Base-by-base conservation (phyloP, 1,140 invertebrate species). In the Vollenhovia emeryi region DNA sequence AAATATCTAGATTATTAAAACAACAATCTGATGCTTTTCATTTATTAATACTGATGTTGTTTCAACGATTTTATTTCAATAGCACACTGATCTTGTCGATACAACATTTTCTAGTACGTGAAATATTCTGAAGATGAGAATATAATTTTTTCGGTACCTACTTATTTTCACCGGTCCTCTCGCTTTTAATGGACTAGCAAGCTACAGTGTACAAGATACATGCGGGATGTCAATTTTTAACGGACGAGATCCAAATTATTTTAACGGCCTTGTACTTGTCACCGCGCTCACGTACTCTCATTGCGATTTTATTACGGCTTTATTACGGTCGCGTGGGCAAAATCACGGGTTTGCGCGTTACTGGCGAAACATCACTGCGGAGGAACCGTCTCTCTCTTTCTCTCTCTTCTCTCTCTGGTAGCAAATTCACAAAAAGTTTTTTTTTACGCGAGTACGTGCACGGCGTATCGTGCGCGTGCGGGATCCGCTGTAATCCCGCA, bases 271-370 rank as follows among this genome's bases (percentile, higher is more conserved):
- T 21, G n/a, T 27, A n/a, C 57, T 82, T 71, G 24, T 43, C 36
- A 82, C 59, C 43, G 55, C 50, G 50, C 24, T 73, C 66, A 71
- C 66, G 66, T 43, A 50, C 43, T 11, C 27, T 48, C 75, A 33
- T 64, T 66, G 75, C 50, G 18, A 52, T 30, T 71, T 80, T 57
- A 59, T 45, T 57, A 50, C 78, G 36, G 6, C 33, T 40, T 82
- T 80, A 82, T 82, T 45, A 45, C 64, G 36, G 13, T n/a, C 18
- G 78, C 36, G 24, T n/a, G 45, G 27, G 33, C n/a, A n/a, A 82
- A 80, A 73, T 71, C 69, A 57, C 40, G 24, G 40, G 33, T 43
- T 57, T 18, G 36, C 64, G 27, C 66, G 15, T 27, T 48, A 11
- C 13, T n/a, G 6, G 43, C 7, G 4, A 48, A 30, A 45, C 15